Percentiles rank a stretch among this genome's conserved stretches.
Conservation (phyloP, 2,113 vertebrate genomes). For the Apteryx owenii region DNA sequence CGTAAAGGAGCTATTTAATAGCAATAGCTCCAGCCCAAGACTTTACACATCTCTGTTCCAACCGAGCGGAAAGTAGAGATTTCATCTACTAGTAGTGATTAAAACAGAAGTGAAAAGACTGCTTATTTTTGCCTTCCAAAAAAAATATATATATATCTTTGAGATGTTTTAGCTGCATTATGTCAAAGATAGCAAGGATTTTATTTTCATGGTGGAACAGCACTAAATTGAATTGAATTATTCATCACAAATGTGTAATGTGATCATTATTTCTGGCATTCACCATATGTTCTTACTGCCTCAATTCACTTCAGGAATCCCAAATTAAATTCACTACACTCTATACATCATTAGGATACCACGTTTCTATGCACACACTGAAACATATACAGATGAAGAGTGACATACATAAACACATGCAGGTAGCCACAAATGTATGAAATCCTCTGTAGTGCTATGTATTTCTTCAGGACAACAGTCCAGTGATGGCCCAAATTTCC, state of each 20-base stretch:
- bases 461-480: background rate
- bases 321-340: background rate
- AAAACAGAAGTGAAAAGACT: constrained; percentile 42
- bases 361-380: background rate
- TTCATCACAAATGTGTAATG: constrained; percentile 62
- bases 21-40: constrained; percentile 1
- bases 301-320: constrained; percentile 44
- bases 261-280: constrained; percentile 56
- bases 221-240: constrained; percentile 64
- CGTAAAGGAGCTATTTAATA: background rate
- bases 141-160: background rate
- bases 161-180: constrained; percentile 21
- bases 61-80: background rate
- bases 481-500: background rate
- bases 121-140: constrained; percentile 11
- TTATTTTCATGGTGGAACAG: constrained; percentile 45
- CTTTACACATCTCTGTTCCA: background rate
- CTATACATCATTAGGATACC: constrained; percentile 6
- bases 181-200: constrained; percentile 35
- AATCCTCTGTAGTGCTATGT: background rate
- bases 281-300: constrained; percentile 29
- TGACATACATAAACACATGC: background rate
- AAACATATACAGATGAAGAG: background rate
- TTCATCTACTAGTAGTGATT: background rate
- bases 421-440: too few species aligned